Base-by-base conservation (phyloP, 92 coral and sea anemone genomes). In the Hydrozoanthus gracilis region DNA sequence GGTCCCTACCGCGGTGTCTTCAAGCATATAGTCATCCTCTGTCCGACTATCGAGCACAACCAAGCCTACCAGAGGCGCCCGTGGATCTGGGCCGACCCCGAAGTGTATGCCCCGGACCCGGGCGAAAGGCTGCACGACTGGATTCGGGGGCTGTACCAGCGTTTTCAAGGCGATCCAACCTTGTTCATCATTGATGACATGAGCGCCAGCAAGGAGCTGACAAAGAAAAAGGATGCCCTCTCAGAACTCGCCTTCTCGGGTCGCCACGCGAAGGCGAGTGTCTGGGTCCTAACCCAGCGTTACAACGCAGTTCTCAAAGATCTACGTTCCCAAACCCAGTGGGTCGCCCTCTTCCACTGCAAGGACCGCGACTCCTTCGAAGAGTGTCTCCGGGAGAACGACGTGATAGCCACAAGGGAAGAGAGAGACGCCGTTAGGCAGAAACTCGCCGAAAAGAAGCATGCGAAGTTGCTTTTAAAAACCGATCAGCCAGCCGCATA, bases 361-460 rank as follows among this genome's bases (percentile, higher is more conserved):
- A 66, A 66, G 27, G 71, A 66, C 27, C 16, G 71, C 4, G 71
- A 66, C 27, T 66, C 71, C 16, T 66, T 66, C 71, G 71, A 18
- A 18, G 20, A 66, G 3, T 66, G 71, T 18, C 71, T 66, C 20
- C 71, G 71, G 20, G 71, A 66, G 71, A 66, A 66, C 27, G 71
- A 66, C 71, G 71, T 66, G 27, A 66, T 66, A 15, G 20, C 16
- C 71, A 13, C 71, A 66, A 15, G 71, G 20, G 71, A 66, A 18
- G 71, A 66, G 71, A 15, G 71, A 66, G 71, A 15, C 27, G 71
- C 71, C 71, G 71, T 66, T 66, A 66, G 71, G 20, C 71, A 66
- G 71, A 66, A 66, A 18, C 71, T 66, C 3, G 71, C 71, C 71
- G 58, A 52, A 52, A 52, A 52, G 58, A 52, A 52, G 58, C 58